Base-by-base conservation (phyloP, 2,113 vertebrate genomes). In the Callopanchax toddi region DNA sequence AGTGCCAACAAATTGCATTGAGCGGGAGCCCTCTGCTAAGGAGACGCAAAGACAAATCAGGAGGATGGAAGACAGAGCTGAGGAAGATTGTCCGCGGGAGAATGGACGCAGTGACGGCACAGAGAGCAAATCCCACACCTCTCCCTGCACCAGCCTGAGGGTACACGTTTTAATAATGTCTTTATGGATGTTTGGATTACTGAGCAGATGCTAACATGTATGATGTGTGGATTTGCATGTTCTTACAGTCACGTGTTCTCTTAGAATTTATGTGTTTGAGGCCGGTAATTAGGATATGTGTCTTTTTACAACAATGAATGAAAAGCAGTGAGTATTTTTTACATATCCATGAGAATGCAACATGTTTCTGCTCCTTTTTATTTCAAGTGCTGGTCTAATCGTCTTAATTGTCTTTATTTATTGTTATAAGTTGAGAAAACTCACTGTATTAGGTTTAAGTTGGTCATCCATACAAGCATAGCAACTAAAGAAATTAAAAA, bases 1-100 rank as follows among this genome's bases (percentile, higher is more conserved):
- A 79, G 74, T 82, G 81, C 74, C 81, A 80, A 87, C 79, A 83
- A 85, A 80, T 71, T 85, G 55, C 83, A 84, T 71, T 84, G 78
- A 71, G 74, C 79, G 74, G 79, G 76, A 86, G 79, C 84, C 71
- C 77, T 83, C 67, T 58, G 56, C 71, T 68, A 66, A 87, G 70
- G 56, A 89, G 71, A 87, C 71, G 40, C 64, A 43, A 56, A 63
- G 46, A 74, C 60, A 23, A 57, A 79, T 71, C 55, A 78, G 59
- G 67, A 90, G 64, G 78, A 91, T 92, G 89, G 87, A 86, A 46
- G 70, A 61, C 20, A 72, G 58, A 60, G 45, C 62, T 2, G 78
- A 87, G 60, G 70, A 74, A 50, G 74, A 76, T 49, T 49, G 53
- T 25, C 9, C 60, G 2, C 81, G 84, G 53, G 74, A 84, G 74